Evolutionary conservation across 35 echinoderm and acorn worm species (phyloP), one percentile per base, ranked within the genome.

Genomic region (Ophiothrix spiculata): DNA sequence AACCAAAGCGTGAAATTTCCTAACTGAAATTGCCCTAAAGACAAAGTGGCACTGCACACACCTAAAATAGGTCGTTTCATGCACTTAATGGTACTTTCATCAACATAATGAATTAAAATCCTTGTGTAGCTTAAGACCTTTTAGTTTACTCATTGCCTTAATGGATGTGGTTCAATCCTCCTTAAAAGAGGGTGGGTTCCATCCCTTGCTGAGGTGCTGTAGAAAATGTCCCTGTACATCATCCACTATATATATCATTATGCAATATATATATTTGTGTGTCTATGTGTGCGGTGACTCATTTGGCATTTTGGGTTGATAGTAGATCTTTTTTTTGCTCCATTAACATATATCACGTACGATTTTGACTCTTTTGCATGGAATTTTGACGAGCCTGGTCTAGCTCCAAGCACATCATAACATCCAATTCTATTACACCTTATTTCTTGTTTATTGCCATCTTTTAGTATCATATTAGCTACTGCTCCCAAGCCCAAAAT

Each of bases 211-310:
- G n/a, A n/a, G n/a, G n/a, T n/a, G n/a, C n/a, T n/a, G n/a, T n/a
- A n/a, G n/a, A n/a, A n/a, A n/a, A n/a, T n/a, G n/a, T n/a, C 60
- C 29, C 8, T 12, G 17, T 28, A 69, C 60, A 69, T 69, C 60
- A 69, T 69, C 29, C 29, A 49, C 19, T 49, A 49, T 49, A 49
- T 10, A 10, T 49, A 49, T 49, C 19, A 49, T 49, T 69, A 69
- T 69, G 60, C 60, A 69, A 69, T 54, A 54, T 69, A n/a, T n/a
- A n/a, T n/a, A n/a, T n/a, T 69, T 69, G 60, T 69, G 60, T 69
- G 60, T 69, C 16, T 69, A 69, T 69, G 60, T 69, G 60, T 69
- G 60, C 60, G 25, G 60, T 69, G 60, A 15, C 17, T 69, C 60
- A n/a, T 69, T 69, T 69, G 8, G 45, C 45, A 54, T 11, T 11